phyloP scores from a whole-genome alignment of 2,797 vertebrate genomes.

The Taenioides sp. region DNA sequence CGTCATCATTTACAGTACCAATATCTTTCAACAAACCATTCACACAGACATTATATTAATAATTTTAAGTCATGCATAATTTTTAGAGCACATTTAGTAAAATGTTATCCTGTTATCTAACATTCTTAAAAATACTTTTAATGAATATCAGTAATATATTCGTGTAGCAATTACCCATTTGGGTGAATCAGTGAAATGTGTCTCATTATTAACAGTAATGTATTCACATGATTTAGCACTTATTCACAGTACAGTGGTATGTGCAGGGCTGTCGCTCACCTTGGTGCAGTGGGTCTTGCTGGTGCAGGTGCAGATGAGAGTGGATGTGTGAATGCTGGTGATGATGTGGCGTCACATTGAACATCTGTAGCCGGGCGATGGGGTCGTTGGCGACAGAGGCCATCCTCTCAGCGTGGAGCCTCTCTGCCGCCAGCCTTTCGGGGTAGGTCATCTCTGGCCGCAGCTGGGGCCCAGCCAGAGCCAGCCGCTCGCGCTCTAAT shows the following conservation, averaged over 20 bases:
- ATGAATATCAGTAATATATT: no score
- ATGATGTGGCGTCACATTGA: constrained; percentile 98
- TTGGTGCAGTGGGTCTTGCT: constrained; percentile 98
- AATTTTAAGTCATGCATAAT: neutral
- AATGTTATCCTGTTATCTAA: neutral
- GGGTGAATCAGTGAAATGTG: neutral
- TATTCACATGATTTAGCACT: neutral
- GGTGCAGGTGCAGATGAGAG: constrained; percentile 98
- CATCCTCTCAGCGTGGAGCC: constrained; percentile 96
- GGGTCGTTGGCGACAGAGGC: constrained; percentile 95
- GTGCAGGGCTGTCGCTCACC: constrained; percentile 78
- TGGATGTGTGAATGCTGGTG: constrained; percentile 99
- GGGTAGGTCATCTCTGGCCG: constrained; percentile 97
- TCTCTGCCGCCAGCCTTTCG: constrained; percentile 92
- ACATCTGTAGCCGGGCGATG: constrained; percentile 97
- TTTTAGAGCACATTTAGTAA: neutral
- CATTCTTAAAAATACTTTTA: neutral
- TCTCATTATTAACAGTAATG: neutral
- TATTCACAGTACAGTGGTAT: neutral
- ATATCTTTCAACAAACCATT: neutral
- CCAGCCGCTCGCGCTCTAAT: constrained; percentile 93
- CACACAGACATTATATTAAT: constrained; percentile 3
- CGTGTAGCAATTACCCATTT: neutral
- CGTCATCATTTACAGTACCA: neutral
- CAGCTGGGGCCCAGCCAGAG: constrained; percentile 91